phyloP scores from a whole-genome alignment of 2,113 vertebrate species.

The Sebastes schlegelii region DNA sequence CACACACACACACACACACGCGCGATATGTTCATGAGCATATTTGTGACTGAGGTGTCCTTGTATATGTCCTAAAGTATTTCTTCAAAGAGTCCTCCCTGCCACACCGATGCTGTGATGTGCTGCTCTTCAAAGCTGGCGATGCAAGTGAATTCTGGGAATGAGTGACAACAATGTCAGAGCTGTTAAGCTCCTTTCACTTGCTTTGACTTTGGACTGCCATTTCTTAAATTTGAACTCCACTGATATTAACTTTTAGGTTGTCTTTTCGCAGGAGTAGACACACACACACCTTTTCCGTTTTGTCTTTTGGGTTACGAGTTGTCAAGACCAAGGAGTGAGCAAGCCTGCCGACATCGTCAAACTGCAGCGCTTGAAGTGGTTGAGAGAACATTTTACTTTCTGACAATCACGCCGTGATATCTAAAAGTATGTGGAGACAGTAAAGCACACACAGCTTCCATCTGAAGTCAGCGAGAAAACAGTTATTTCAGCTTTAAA shows the following conservation, averaged over 20 bases:
- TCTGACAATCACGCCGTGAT: background rate
- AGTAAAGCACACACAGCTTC: background rate
- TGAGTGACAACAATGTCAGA: slow-evolving; percentile 60
- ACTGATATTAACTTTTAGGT: slow-evolving; percentile 29
- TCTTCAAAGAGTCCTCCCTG: slow-evolving; percentile 59
- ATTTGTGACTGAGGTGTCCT: slow-evolving; percentile 9
- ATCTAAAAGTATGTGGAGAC: background rate
- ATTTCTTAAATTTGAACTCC: slow-evolving; percentile 33
- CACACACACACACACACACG: background rate
- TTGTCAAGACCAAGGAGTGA: slow-evolving; percentile 48
- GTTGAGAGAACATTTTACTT: slow-evolving; percentile 26
- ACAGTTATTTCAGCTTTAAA: background rate
- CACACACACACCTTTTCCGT: slow-evolving; percentile 3
- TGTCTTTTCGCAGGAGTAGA: slow-evolving; percentile 23
- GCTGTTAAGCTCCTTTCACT: slow-evolving; percentile 60
- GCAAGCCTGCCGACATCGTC: background rate
- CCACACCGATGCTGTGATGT: slow-evolving; percentile 44
- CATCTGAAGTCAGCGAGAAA: background rate
- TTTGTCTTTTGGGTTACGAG: slow-evolving; percentile 29
- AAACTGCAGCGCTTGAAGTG: slow-evolving; percentile 1
- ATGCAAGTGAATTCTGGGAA: slow-evolving; percentile 43
- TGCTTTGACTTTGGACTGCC: slow-evolving; percentile 56
- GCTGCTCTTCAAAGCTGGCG: slow-evolving; percentile 54
- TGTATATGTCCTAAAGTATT: slow-evolving; percentile 26
- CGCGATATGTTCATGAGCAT: background rate